Evolutionary conservation across 2,888 invertebrate genomes (phyloP), one percentile per base, ranked within the genome.

Genomic region (Scaptomyza tumidula): DNA sequence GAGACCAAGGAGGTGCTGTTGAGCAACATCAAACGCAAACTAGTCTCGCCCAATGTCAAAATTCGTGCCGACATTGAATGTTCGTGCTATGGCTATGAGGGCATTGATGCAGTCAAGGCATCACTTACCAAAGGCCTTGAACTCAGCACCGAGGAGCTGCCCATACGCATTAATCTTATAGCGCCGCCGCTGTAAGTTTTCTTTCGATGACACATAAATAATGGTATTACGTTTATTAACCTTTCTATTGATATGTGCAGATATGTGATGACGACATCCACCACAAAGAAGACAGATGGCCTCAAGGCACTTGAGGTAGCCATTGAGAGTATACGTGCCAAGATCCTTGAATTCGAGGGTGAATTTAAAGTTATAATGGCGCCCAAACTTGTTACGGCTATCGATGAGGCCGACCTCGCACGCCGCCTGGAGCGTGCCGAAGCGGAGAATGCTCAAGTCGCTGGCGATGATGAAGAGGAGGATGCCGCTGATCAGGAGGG

Each of bases 301-400:
- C 93, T 99, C 48, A 96, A 96, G 92, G 96, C 97, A 6, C 93
- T 99, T 53, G 96, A 97, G 89, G 95, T 96, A 78, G 98, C 98
- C 14, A 97, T 99, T 69, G 96, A 96, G 75, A 95, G 95, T 86
- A 98, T 99, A 71, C 94, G 96, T 89, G 94, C 94, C 69, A 96
- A 95, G 69, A 99, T 99, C 73, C 94, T 94, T 19, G 94, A 94
- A 14, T 93, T 95, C 11, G 98, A 98, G 29, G 99, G 99, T 43
- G 97, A 97, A 66, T 99, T 99, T 92, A 96, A 96, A 89, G 94
- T 99, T 65, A 97, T 98, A 92, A 98, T 98, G 97, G 96, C 97
- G 96, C 98, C 99, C 46, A 98, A 99, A 93, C 98, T 99, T 74
- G 99, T 99, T 31, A 99, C 99, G 1, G 99, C 99, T 58, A 96